phyloP scores from a whole-genome alignment of 1,140 invertebrate genomes.

The Drosophila nasuta region DNA sequence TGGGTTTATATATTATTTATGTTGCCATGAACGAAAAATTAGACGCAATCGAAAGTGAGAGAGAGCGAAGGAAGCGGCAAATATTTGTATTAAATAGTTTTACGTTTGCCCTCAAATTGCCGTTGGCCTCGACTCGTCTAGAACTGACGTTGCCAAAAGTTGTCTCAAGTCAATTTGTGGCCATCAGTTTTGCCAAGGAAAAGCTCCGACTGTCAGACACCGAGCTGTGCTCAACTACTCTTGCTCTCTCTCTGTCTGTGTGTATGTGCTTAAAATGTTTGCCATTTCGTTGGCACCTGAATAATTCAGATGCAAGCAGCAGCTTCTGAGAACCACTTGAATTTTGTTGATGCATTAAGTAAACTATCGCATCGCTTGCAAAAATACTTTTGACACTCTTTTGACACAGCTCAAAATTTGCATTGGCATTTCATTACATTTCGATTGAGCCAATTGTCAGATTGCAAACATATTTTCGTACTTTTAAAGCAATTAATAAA shows the following conservation, averaged over 20 bases:
- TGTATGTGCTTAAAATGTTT: slow-evolving; percentile 49
- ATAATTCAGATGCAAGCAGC: slow-evolving; percentile 46
- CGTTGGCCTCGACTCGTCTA: slow-evolving; percentile 12
- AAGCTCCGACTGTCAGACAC: slow-evolving; percentile 8
- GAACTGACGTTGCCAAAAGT: slow-evolving; percentile 30
- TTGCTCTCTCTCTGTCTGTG: too few species aligned
- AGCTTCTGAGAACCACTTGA: background rate
- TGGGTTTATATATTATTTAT: slow-evolving; percentile 46
- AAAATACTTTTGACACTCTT: slow-evolving; percentile 60
- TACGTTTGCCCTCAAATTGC: slow-evolving; percentile 62
- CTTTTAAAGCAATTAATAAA: slow-evolving; percentile 63
- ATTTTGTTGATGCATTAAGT: slow-evolving; percentile 50
- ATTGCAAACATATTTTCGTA: slow-evolving; percentile 25
- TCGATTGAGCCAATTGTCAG: slow-evolving; percentile 53
- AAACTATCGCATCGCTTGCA: slow-evolving; percentile 14
- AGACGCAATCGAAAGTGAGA: slow-evolving; percentile 5
- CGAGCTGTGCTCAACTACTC: slow-evolving; percentile 16
- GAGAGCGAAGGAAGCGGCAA: slow-evolving; percentile 27
- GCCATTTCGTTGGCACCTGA: slow-evolving; percentile 54
- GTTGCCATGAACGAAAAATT: slow-evolving; percentile 37
- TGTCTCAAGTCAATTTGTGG: slow-evolving; percentile 72
- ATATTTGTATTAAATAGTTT: slow-evolving; percentile 77
- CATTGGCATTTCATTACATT: slow-evolving; percentile 58
- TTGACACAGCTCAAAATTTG: slow-evolving; percentile 54
- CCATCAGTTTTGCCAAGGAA: slow-evolving; percentile 31